Evolutionary conservation across 2,888 invertebrate genomes (phyloP).

Genomic region (Thelaira solivaga): DNA sequence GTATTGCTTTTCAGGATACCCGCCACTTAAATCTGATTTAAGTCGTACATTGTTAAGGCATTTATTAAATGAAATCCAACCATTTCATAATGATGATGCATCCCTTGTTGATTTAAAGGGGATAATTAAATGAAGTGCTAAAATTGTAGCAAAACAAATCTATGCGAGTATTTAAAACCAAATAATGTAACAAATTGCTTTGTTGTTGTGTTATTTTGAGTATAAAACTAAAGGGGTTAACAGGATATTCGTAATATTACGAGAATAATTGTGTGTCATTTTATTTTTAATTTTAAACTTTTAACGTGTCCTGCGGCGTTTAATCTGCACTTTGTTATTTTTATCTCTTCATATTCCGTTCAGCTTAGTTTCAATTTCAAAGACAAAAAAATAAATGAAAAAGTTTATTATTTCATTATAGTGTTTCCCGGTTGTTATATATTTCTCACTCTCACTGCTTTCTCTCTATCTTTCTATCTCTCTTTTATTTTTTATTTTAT

Average conservation of each 20-base stretch:
- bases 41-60: constrained; percentile 1
- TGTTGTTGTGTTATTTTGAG: background rate
- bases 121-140: constrained; percentile 58
- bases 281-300: background rate
- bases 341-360: background rate
- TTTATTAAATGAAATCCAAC: constrained; percentile 30
- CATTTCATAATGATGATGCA: constrained; percentile 18
- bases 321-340: constrained; percentile 55
- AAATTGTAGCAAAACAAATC: constrained; percentile 19
- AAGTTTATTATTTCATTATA: background rate
- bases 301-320: constrained; percentile 55
- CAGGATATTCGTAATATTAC: too few relatives aligned
- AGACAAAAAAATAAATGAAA: background rate
- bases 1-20: constrained; percentile 46
- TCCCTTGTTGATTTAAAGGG: constrained; percentile 27
- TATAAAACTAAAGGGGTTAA: too few relatives aligned
- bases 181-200: constrained; percentile 32
- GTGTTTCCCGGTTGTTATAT: too few relatives aligned
- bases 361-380: too few relatives aligned
- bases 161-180: background rate
- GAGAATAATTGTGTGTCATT: background rate
- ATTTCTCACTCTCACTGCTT: too few relatives aligned
- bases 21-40: constrained; percentile 59
- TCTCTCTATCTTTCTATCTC: background rate
- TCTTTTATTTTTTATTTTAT: constrained; percentile 1